Percentiles rank a stretch among this genome's conserved stretches.
phyloP scores from a whole-genome alignment of 2,113 vertebrate species.

The Pseudorectes ferrugineus region DNA sequence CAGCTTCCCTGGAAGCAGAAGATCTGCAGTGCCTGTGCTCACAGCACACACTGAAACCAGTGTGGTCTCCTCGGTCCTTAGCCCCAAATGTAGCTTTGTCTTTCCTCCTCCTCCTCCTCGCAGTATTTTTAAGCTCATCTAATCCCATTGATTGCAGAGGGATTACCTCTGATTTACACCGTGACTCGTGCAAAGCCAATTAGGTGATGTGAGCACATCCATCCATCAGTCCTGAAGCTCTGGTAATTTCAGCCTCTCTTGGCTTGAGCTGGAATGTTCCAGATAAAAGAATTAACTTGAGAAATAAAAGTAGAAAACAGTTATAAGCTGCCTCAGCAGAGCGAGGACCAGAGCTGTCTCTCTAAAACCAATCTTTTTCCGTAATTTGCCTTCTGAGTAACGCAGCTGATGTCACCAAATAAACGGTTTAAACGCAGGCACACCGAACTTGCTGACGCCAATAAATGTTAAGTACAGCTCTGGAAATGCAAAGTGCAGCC shows the following conservation, averaged over 20 bases:
- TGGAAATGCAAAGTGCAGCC: not conserved
- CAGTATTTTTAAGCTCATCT: not conserved
- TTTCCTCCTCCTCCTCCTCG: not conserved
- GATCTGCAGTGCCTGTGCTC: not conserved
- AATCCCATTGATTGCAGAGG: not conserved
- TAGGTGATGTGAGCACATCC: not conserved
- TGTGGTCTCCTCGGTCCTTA: not conserved
- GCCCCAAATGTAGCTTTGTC: not conserved
- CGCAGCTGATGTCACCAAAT: constrained; percentile 46
- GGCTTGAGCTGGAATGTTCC: not conserved
- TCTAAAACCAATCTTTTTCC: constrained; percentile 14
- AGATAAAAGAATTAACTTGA: not conserved
- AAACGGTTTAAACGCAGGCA: not conserved
- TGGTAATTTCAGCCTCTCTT: not conserved
- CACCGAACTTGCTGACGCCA: not conserved
- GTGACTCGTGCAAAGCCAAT: not conserved
- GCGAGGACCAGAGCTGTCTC: constrained; percentile 35
- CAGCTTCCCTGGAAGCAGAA: not conserved
- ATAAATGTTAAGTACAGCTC: not conserved
- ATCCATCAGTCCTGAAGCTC: not conserved
- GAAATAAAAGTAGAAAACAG: constrained; percentile 16
- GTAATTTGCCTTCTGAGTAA: constrained; percentile 64
- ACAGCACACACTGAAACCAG: not conserved
- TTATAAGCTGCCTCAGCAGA: not conserved
- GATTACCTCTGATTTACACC: not conserved